phyloP scores from a whole-genome alignment of 2,888 invertebrate species.

The Oscheius sp. region DNA sequence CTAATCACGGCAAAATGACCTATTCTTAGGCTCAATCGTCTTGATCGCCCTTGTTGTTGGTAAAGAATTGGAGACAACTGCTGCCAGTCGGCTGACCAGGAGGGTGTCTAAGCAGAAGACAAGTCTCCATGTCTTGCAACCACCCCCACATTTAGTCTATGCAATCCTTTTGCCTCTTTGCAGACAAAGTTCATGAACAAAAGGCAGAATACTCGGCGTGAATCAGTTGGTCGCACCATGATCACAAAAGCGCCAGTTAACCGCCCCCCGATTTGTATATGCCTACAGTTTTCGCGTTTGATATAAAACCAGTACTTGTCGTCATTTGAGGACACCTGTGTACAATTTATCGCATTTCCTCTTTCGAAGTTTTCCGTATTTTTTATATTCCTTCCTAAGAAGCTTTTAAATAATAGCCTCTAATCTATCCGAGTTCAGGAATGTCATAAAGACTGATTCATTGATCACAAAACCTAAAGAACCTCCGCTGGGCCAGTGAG shows the following conservation, averaged over 20 bases:
- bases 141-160: not conserved
- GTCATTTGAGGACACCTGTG: too few relatives aligned
- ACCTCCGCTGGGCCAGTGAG: too few relatives aligned
- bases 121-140: not conserved
- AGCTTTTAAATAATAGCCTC: too few relatives aligned
- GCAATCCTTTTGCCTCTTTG: not conserved
- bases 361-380: too few relatives aligned
- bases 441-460: too few relatives aligned
- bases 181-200: not conserved
- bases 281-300: not conserved
- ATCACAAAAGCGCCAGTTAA: not conserved
- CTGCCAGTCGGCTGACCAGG: constrained; percentile 30
- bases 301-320: too few relatives aligned
- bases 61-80: constrained; percentile 30
- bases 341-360: too few relatives aligned
- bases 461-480: too few relatives aligned
- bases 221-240: constrained; percentile 21
- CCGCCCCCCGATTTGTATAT: not conserved
- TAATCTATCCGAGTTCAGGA: too few relatives aligned
- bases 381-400: too few relatives aligned
- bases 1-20: too few relatives aligned
- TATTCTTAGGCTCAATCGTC: too few relatives aligned
- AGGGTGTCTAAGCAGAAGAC: constrained; percentile 18
- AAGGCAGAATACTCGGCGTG: not conserved
- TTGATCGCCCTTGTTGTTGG: constrained; percentile 15